These are phyloP conservation scores for Drosophila baimaii DNA, from an alignment of 1,140 invertebrate genomes.

Conservation along the genomic window DNA sequence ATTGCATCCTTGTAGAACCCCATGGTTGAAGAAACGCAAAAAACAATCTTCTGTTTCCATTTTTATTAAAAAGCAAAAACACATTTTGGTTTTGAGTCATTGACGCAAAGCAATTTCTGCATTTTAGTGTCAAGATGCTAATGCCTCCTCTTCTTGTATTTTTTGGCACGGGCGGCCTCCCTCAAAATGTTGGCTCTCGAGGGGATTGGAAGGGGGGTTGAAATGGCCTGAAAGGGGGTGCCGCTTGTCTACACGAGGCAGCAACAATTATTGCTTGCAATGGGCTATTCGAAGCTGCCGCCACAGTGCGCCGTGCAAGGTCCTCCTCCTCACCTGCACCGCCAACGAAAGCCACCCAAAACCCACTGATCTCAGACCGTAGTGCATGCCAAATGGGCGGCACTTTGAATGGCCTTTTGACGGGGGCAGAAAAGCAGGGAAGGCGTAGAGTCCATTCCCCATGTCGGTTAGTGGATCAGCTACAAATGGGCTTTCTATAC, in stretches of 20 bases:
- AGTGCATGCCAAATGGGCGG: constrained; percentile 32
- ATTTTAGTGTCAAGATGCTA: constrained; percentile 79
- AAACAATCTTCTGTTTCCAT: constrained; percentile 30
- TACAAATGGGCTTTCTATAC: constrained; percentile 24
- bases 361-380: constrained; percentile 13
- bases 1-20: neutral
- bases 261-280: constrained; percentile 80
- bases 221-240: constrained; percentile 1
- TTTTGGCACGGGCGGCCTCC: constrained; percentile 60
- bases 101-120: constrained; percentile 81
- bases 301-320: constrained; percentile 24
- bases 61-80: constrained; percentile 42
- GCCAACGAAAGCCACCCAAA: constrained; percentile 18
- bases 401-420: constrained; percentile 50
- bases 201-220: neutral
- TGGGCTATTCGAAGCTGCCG: constrained; percentile 70
- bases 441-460: constrained; percentile 13
- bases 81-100: constrained; percentile 76
- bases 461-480: constrained; percentile 42
- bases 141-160: constrained; percentile 41
- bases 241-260: constrained; percentile 47
- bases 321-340: constrained; percentile 43
- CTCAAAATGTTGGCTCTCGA: constrained; percentile 10
- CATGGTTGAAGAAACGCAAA: constrained; percentile 1
- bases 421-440: neutral